Evolutionary conservation across 2,888 invertebrate genomes (phyloP), one percentile per base, ranked within the genome.

Genomic region (Anthophora plumipes): DNA sequence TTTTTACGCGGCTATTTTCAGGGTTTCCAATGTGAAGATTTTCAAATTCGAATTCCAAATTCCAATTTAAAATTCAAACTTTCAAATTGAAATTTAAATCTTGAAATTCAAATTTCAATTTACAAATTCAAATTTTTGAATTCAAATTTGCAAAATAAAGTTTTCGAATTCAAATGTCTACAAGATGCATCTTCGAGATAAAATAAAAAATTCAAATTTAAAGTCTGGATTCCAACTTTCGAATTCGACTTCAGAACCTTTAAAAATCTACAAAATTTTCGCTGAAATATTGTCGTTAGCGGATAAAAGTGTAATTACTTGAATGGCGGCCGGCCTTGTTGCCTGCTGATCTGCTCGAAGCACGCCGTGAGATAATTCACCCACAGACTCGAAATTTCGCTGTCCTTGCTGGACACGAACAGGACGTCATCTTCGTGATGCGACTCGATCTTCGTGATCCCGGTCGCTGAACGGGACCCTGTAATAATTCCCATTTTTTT

Each of bases 311-410:
- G 11, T 11, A 88, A 80, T 95, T 94, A 97, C 97, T 96, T 97
- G 94, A 97, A 97, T 83, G 97, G 96, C 88, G 96, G 96, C 89
- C 96, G 95, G 80, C 96, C 97, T 90, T 97, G 95, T 91, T 97
- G 97, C 82, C 96, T 96, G 94, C 97, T 96, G 87, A 97, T 97
- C 94, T 97, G 97, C 92, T 97, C 96, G 93, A 97, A 97, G 93
- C 97, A 97, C 73, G 96, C 96, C 63, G 96, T 96, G 86, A 97
- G 95, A 93, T 97, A 97, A 91, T 96, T 96, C 22, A 97, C 97
- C 96, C 97, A 97, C 69, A 97, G 93, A 37, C 95, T 95, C 81
- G 97, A 97, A 85, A 97, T 96, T 67, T 97, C 96, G 88, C 97
- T 97, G 78, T 96, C 96, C 77, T 96, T 96, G 89, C 97, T 96